Percentiles rank a stretch among this genome's conserved stretches.
phyloP scores from a whole-genome alignment of 2,113 vertebrate genomes.

The Sminthopsis crassicaudata region DNA sequence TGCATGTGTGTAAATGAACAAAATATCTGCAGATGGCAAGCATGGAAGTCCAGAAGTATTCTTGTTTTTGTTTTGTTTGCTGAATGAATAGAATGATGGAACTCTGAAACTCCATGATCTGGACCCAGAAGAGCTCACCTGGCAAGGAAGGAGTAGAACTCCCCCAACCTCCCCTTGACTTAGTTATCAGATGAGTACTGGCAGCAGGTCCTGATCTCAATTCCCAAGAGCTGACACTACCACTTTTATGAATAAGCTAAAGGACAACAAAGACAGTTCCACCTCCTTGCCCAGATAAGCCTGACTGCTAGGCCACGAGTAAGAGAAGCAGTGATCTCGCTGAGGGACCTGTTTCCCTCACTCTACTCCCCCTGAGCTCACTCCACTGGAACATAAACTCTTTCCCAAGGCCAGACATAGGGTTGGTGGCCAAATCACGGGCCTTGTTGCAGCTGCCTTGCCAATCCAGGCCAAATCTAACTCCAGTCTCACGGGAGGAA shows the following conservation, averaged over 20 bases:
- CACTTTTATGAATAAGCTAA: not conserved
- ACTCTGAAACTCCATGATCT: not conserved
- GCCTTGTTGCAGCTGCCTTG: not conserved
- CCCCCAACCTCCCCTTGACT: not conserved
- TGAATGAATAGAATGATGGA: not conserved
- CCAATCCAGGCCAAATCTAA: not conserved
- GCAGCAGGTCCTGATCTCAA: not conserved
- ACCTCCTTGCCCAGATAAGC: not conserved
- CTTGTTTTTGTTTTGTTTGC: too few species aligned
- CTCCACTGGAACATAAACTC: not conserved
- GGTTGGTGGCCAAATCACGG: not conserved
- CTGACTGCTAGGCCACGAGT: not conserved
- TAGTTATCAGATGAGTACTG: not conserved
- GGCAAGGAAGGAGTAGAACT: not conserved
- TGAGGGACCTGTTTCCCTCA: not conserved
- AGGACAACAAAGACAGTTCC: not conserved
- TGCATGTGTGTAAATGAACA: not conserved
- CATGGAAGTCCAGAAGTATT: not conserved
- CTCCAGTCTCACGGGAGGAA: not conserved
- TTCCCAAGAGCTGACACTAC: not conserved
- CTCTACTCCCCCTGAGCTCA: not conserved
- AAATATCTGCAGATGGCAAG: not conserved
- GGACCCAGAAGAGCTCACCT: not conserved
- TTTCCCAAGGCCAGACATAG: not conserved
- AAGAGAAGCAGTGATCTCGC: not conserved